Evolutionary conservation across 2,113 vertebrate genomes (phyloP).

Genomic region (Lethenteron camtschaticum): DNA sequence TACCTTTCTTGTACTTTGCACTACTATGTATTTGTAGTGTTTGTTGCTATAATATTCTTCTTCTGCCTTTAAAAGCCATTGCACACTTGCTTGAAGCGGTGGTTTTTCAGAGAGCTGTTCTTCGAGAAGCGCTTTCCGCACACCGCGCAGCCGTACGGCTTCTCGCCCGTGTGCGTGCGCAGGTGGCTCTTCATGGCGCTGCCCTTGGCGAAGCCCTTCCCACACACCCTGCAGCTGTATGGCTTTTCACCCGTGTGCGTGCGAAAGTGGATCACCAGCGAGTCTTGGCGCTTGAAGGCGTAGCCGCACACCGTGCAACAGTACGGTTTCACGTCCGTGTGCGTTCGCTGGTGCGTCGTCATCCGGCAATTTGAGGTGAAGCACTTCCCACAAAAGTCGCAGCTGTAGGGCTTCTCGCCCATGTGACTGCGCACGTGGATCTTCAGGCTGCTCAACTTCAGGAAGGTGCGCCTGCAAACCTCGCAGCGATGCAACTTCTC

Average conservation of each 20-base stretch:
- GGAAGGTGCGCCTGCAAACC: background rate
- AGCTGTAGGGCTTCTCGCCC: constrained; percentile 2
- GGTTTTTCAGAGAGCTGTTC: too few species aligned
- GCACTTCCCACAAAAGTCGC: background rate
- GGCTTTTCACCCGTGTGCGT: constrained; percentile 2
- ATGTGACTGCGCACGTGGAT: background rate
- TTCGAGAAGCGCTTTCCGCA: background rate
- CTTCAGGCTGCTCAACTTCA: background rate
- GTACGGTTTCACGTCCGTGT: background rate
- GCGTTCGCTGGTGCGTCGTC: background rate
- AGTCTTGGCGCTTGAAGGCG: background rate
- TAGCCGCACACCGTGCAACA: background rate
- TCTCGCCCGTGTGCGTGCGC: constrained; percentile 2
- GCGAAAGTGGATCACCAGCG: background rate
- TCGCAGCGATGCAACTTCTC: background rate
- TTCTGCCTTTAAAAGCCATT: too few species aligned
- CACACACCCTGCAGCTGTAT: constrained; percentile 2
- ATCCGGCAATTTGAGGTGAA: background rate
- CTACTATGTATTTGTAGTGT: too few species aligned
- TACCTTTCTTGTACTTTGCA: too few species aligned
- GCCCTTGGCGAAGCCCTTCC: background rate
- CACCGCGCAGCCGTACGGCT: background rate
- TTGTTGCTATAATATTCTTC: too few species aligned
- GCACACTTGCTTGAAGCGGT: too few species aligned
- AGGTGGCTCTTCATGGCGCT: background rate